A percentile compares a stretch with the other conserved stretches of the same genome.
These are phyloP conservation scores for Drosophila subpulchrella DNA, from an alignment of 1,140 invertebrate species.

Conservation along the genomic window DNA sequence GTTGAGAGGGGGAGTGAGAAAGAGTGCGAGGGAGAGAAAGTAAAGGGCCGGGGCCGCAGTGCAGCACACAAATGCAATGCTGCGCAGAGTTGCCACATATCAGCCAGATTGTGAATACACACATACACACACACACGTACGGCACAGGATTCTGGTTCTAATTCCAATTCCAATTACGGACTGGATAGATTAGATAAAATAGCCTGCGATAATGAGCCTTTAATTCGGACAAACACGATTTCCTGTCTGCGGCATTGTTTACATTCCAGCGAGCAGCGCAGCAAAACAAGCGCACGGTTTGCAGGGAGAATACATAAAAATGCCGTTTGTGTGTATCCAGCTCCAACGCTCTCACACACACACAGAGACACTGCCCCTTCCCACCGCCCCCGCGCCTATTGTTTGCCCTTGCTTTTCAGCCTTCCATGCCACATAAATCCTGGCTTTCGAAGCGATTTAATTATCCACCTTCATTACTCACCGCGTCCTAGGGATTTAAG, in stretches of 20 bases:
- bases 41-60: conserved; percentile 17
- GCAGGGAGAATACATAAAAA: conserved; percentile 47
- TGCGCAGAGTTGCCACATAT: conserved; percentile 45
- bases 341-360: conserved; percentile 25
- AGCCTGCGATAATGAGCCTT: conserved; percentile 8
- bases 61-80: conserved; percentile 42
- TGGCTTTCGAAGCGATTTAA: not conserved
- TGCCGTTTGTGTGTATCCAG: conserved; percentile 48
- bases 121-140: conserved; percentile 20
- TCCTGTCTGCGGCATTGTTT: conserved; percentile 35
- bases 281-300: conserved; percentile 21
- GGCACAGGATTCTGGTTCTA: conserved; percentile 10
- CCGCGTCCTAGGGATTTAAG: conserved; percentile 52
- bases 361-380: conserved; percentile 7
- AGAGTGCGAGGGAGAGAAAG: conserved; percentile 28
- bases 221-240: conserved; percentile 21
- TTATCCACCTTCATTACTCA: conserved; percentile 38
- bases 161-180: conserved; percentile 3
- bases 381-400: conserved; percentile 15
- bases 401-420: conserved; percentile 11
- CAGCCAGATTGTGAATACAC: conserved; percentile 23
- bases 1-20: conserved; percentile 20
- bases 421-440: not conserved
- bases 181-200: conserved; percentile 26
- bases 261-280: conserved; percentile 17